These are phyloP conservation scores for Microctonus hyperodae DNA, from an alignment of 2,888 invertebrate species.

Conservation along the genomic window DNA sequence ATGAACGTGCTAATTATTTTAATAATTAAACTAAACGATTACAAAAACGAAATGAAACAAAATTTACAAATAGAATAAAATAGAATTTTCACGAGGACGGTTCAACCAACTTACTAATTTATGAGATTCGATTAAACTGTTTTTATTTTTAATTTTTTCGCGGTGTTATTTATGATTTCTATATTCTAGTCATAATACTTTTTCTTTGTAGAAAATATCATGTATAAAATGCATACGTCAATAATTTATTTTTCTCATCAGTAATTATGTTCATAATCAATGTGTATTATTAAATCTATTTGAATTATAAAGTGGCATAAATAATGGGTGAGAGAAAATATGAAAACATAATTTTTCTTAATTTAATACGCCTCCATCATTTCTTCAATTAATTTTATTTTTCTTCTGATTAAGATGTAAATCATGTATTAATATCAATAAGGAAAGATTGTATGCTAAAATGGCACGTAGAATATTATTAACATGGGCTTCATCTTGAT, in stretches of 20 bases:
- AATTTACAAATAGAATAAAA: slow-evolving; percentile 16
- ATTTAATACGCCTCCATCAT: background rate
- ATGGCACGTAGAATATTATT: slow-evolving; percentile 49
- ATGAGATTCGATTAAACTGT: slow-evolving; percentile 48
- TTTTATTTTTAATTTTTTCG: slow-evolving; percentile 26
- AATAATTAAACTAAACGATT: too few relatives aligned
- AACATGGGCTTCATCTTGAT: slow-evolving; percentile 40
- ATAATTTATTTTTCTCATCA: slow-evolving; percentile 21
- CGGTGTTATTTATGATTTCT: slow-evolving; percentile 31
- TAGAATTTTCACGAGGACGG: slow-evolving; percentile 42
- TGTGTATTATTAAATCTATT: slow-evolving; percentile 43
- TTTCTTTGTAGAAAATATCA: slow-evolving; percentile 37
- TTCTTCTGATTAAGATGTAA: background rate
- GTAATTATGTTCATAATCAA: slow-evolving; percentile 33
- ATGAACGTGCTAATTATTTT: slow-evolving; percentile 23
- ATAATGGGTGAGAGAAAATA: background rate
- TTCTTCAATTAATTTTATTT: slow-evolving; percentile 31
- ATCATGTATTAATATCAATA: slow-evolving; percentile 37
- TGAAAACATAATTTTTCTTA: background rate
- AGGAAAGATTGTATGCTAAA: slow-evolving; percentile 26
- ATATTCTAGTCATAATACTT: slow-evolving; percentile 28
- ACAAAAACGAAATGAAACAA: too few relatives aligned
- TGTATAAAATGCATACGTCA: slow-evolving; percentile 47
- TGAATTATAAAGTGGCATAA: slow-evolving; percentile 30
- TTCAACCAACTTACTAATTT: slow-evolving; percentile 7